phyloP scores from a whole-genome alignment of 2,113 vertebrate genomes.

The Mugil cephalus region DNA sequence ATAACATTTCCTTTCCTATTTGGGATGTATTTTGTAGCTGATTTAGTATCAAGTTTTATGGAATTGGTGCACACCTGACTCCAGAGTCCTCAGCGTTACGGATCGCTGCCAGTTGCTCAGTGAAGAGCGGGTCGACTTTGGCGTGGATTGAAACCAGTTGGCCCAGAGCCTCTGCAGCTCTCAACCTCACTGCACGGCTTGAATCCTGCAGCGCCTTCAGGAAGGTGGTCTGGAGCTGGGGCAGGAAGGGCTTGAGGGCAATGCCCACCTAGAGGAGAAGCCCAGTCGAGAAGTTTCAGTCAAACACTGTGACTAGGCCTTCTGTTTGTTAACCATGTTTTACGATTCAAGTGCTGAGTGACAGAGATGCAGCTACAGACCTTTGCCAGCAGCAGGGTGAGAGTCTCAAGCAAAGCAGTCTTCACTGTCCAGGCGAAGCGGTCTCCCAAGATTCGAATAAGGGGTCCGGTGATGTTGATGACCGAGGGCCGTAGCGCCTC shows the following conservation, averaged over 20 bases:
- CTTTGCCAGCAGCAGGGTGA: constrained; percentile 95
- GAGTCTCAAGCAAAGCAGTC: constrained; percentile 94
- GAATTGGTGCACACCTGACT: constrained; percentile 79
- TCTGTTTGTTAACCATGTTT: background rate
- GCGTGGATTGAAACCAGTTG: constrained; percentile 95
- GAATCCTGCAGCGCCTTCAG: constrained; percentile 96
- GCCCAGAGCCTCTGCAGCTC: constrained; percentile 93
- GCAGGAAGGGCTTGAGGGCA: constrained; percentile 96
- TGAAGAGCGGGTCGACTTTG: constrained; percentile 97
- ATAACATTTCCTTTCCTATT: background rate
- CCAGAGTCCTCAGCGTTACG: constrained; percentile 94
- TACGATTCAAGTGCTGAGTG: background rate
- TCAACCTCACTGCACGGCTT: constrained; percentile 92
- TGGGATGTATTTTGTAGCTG: background rate
- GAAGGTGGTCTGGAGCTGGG: constrained; percentile 98
- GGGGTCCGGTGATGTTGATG: constrained; percentile 96
- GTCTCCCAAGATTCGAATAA: constrained; percentile 97
- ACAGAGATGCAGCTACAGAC: constrained; percentile 72
- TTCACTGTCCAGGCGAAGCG: constrained; percentile 96
- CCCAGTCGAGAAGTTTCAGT: background rate
- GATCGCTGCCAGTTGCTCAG: constrained; percentile 92
- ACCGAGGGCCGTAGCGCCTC: constrained; percentile 96
- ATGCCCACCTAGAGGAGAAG: constrained; percentile 90
- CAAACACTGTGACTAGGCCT: background rate
- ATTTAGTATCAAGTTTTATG: background rate